phyloP scores from a whole-genome alignment of 2,888 invertebrate species.

The Trisateles emortualis region DNA sequence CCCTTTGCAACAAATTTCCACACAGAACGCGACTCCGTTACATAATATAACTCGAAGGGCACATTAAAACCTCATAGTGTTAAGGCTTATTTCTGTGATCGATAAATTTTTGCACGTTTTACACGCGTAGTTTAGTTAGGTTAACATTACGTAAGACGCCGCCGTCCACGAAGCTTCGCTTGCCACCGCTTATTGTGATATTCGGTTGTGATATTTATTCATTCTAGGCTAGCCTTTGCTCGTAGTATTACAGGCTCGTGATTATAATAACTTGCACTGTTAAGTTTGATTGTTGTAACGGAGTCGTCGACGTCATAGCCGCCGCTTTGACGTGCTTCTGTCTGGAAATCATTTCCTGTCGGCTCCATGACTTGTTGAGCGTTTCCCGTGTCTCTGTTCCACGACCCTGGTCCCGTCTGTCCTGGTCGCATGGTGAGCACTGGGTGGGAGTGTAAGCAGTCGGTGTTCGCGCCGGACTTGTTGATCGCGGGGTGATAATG shows the following conservation, averaged over 20 bases:
- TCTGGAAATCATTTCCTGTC: conserved; percentile 52
- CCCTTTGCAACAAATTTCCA: conserved; percentile 66
- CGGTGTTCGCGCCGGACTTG: conserved; percentile 62
- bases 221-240: conserved; percentile 83
- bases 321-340: conserved; percentile 54
- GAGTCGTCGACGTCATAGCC: conserved; percentile 58
- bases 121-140: conserved; percentile 71
- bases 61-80: conserved; percentile 72
- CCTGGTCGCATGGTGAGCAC: conserved; percentile 62
- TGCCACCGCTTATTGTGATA: conserved; percentile 85
- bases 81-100: conserved; percentile 86
- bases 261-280: conserved; percentile 33
- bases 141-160: conserved; percentile 84
- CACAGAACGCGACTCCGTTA: conserved; percentile 78
- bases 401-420: conserved; percentile 50
- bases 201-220: conserved; percentile 83
- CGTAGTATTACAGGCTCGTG: conserved; percentile 59
- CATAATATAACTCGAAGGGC: conserved; percentile 74
- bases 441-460: conserved; percentile 46
- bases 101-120: conserved; percentile 82
- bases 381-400: conserved; percentile 27
- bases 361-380: conserved; percentile 60
- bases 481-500: conserved; percentile 73
- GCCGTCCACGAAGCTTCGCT: conserved; percentile 86
- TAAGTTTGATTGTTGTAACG: conserved; percentile 53